Evolutionary conservation across 2,113 vertebrate species (phyloP).

Genomic region (Phalacrocorax brasilianus): DNA sequence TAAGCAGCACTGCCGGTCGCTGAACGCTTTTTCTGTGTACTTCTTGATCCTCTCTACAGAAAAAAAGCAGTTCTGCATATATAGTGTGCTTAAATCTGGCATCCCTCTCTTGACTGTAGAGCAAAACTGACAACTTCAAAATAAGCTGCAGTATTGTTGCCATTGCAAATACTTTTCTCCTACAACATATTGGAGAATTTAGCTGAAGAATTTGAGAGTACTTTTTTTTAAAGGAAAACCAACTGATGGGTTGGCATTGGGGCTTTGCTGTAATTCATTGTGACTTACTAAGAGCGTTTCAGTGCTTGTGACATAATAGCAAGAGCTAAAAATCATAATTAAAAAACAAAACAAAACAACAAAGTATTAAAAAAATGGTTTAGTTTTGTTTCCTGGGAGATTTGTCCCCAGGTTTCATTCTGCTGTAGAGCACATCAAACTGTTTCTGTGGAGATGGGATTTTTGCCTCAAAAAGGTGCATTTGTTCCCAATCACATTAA

Average conservation of each 20-base stretch:
- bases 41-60: background rate
- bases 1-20: background rate
- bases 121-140: background rate
- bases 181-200: background rate
- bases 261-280: background rate
- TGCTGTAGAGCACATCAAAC: background rate
- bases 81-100: background rate
- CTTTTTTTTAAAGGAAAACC: background rate
- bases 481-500: fast-evolving
- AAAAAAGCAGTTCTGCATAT: fast-evolving
- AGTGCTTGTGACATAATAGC: background rate
- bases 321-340: background rate
- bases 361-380: no score
- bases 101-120: background rate
- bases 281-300: background rate
- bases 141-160: background rate
- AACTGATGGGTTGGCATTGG: background rate
- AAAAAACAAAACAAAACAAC: no score
- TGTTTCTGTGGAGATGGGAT: background rate
- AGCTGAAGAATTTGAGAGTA: background rate
- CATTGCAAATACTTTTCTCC: background rate
- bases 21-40: fast-evolving
- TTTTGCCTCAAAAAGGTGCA: background rate
- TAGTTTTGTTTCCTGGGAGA: background rate
- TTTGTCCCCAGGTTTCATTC: background rate